Evolutionary conservation across 2,797 vertebrate genomes (phyloP).

Genomic region (Acipenser transmontanus): DNA sequence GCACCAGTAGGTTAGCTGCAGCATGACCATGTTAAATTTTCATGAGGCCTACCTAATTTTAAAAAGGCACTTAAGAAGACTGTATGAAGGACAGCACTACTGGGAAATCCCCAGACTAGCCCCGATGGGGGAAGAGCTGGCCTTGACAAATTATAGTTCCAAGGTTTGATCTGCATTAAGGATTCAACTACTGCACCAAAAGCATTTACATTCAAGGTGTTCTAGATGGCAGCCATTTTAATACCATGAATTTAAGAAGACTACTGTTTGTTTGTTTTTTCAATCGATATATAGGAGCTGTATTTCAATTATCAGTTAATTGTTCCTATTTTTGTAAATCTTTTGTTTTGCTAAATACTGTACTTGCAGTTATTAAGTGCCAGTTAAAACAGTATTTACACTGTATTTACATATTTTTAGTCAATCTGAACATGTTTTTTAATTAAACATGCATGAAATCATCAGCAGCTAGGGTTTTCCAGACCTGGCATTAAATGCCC

Average conservation of each 20-base stretch:
- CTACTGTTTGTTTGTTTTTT: not conserved
- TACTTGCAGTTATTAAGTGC: not conserved
- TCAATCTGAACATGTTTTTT: not conserved
- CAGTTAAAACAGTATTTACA: not conserved
- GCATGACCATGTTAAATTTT: too few relatives aligned
- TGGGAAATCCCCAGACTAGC: too few relatives aligned
- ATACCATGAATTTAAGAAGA: constrained; percentile 10
- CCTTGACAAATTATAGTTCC: too few relatives aligned
- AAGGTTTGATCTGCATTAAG: too few relatives aligned
- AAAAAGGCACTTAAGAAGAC: too few relatives aligned
- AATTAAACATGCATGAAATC: not conserved
- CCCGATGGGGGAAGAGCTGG: too few relatives aligned
- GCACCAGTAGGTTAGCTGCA: too few relatives aligned
- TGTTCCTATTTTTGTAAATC: constrained; percentile 1
- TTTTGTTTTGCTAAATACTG: too few relatives aligned
- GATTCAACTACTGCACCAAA: too few relatives aligned
- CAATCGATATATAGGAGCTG: not conserved
- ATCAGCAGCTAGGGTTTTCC: not conserved
- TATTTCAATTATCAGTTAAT: not conserved
- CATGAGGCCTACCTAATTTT: too few relatives aligned
- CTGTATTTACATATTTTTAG: not conserved
- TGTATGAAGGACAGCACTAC: too few relatives aligned
- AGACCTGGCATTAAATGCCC: too few relatives aligned
- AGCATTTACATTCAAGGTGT: not conserved
- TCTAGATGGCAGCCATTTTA: constrained; percentile 22